Evolutionary conservation across 1,140 invertebrate species (phyloP).

Genomic region (Macrocentrus cingulum): DNA sequence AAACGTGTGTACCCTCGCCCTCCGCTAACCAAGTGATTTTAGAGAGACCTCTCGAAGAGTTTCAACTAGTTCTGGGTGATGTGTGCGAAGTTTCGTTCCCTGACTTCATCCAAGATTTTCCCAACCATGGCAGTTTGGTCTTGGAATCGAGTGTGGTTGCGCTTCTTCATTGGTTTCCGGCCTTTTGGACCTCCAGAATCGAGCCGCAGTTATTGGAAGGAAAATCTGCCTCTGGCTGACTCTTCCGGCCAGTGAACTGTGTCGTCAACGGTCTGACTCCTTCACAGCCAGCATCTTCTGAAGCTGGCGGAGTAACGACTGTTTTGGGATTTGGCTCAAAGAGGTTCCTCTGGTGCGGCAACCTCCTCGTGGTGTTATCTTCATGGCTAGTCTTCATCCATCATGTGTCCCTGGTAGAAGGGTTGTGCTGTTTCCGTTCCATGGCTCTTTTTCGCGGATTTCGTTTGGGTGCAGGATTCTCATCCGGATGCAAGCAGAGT

Average conservation of each 20-base stretch:
- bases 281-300: not conserved
- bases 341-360: not conserved
- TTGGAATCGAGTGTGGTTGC: not conserved
- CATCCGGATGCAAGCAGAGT: conserved; percentile 18
- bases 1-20: conserved; percentile 5
- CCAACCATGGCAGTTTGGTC: not conserved
- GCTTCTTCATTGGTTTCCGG: not conserved
- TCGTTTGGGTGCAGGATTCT: conserved; percentile 3
- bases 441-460: not conserved
- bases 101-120: not conserved
- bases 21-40: conserved; percentile 12
- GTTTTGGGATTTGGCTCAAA: not conserved
- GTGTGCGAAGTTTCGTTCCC: not conserved
- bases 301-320: conserved; percentile 3
- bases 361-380: not conserved
- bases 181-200: not conserved
- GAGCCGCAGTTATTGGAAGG: not conserved
- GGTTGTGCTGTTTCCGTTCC: not conserved
- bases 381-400: not conserved
- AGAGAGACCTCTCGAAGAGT: conserved; percentile 6
- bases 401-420: no score
- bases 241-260: not conserved
- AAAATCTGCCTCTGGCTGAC: not conserved
- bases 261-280: conserved; percentile 2
- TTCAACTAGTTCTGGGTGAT: not conserved